Conservation (phyloP, 2,797 vertebrate genomes). For the Labroides dimidiatus region DNA sequence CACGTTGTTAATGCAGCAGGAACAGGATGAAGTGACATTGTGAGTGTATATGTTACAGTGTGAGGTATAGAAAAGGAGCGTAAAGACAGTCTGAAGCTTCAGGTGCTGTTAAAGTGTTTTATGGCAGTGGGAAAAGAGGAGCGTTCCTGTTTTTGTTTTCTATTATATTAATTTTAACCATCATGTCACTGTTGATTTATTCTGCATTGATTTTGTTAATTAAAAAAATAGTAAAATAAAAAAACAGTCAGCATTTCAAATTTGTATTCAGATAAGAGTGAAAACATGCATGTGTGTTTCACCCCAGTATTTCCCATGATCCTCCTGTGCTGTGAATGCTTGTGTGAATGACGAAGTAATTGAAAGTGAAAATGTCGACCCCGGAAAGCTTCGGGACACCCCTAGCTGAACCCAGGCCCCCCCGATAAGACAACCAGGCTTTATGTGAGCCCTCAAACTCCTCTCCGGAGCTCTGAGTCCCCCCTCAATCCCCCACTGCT, state of each 20-base stretch:
- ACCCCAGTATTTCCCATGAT: conserved; percentile 47
- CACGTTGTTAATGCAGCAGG: too few relatives aligned
- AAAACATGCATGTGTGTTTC: conserved; percentile 38
- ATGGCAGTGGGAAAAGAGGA: too few relatives aligned
- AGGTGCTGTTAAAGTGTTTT: too few relatives aligned
- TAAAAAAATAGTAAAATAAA: too few relatives aligned
- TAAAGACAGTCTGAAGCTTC: too few relatives aligned
- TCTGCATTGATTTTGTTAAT: neutral
- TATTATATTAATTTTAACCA: conserved; percentile 1
- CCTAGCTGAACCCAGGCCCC: conserved; percentile 61
- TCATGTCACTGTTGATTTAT: neutral
- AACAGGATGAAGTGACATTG: too few relatives aligned
- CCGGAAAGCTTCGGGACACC: conserved; percentile 47
- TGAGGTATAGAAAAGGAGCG: too few relatives aligned
- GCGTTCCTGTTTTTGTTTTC: too few relatives aligned
- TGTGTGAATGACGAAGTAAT: conserved; percentile 58
- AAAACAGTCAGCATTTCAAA: neutral
- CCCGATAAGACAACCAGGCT: conserved; percentile 56
- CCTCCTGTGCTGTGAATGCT: conserved; percentile 46
- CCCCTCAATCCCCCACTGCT: neutral
- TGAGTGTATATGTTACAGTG: too few relatives aligned
- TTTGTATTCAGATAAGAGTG: conserved; percentile 36
- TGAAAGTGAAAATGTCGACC: conserved; percentile 77
- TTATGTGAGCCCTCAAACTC: conserved; percentile 43
- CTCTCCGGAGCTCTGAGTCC: conserved; percentile 6